Conservation (phyloP, 2,797 vertebrate species). For the Sitta carolinensis region DNA sequence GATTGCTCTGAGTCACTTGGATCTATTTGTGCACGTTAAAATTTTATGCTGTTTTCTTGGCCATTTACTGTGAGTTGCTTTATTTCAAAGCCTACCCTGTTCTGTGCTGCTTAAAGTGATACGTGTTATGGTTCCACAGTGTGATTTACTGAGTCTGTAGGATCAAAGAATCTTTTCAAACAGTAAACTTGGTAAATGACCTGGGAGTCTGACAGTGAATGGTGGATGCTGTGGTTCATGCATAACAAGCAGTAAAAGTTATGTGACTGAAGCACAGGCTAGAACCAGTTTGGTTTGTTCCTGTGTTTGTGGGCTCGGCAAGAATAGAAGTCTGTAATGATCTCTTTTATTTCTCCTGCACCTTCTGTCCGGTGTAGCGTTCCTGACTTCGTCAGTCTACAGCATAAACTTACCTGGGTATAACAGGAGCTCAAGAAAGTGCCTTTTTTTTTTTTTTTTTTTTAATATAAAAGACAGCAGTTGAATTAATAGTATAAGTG, state of each 20-base stretch:
- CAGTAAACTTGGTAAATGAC: neutral
- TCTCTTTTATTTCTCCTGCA: neutral
- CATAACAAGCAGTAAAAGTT: slow-evolving; percentile 42
- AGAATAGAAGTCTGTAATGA: neutral
- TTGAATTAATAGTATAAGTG: neutral
- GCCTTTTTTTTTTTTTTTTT: neutral
- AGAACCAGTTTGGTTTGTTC: slow-evolving; percentile 49
- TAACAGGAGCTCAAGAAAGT: neutral
- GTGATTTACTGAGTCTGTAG: neutral
- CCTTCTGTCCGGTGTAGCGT: neutral
- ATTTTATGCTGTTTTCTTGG: neutral
- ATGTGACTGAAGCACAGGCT: neutral
- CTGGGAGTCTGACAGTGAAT: neutral
- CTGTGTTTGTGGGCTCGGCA: neutral
- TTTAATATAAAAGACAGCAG: neutral
- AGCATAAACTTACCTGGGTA: neutral
- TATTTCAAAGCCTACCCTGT: neutral
- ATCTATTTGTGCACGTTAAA: neutral
- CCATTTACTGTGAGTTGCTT: neutral
- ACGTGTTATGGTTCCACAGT: neutral
- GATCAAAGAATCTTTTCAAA: neutral
- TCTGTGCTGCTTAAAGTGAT: neutral
- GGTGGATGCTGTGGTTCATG: slow-evolving; percentile 5
- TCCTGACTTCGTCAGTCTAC: neutral
- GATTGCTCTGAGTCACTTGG: neutral